Conservation (phyloP, 2,113 vertebrate species). For the Cottus gobio region DNA sequence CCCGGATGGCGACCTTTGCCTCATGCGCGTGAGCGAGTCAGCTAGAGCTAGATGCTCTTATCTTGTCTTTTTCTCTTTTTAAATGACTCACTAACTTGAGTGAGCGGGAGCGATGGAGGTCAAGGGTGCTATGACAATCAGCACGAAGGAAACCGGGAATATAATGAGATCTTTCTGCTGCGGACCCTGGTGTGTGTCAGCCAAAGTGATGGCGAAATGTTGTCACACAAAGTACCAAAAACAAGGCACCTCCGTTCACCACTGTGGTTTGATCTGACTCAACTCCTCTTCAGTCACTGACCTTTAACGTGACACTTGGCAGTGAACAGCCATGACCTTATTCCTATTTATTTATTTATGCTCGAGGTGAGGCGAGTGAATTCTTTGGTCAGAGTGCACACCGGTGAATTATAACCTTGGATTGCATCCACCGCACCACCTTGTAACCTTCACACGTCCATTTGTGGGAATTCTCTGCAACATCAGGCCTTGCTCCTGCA, state of each 20-base stretch:
- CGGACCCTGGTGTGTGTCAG: conserved; percentile 56
- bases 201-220: conserved; percentile 54
- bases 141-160: conserved; percentile 13
- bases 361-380: neutral
- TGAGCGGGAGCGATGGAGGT: neutral
- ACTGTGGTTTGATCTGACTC: conserved; percentile 29
- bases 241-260: conserved; percentile 11
- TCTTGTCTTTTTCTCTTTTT: conserved; percentile 10
- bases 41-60: neutral
- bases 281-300: conserved; percentile 17
- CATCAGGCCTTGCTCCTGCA: neutral
- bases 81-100: conserved; percentile 5
- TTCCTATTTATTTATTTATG: conserved; percentile 23
- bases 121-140: conserved; percentile 22
- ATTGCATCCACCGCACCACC: neutral
- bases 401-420: neutral
- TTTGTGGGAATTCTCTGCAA: neutral
- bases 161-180: conserved; percentile 23
- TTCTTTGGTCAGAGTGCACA: neutral
- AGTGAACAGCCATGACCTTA: conserved; percentile 29
- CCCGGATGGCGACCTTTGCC: neutral
- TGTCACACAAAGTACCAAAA: conserved; percentile 36
- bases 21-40: neutral
- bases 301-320: conserved; percentile 47
- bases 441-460: neutral